A percentile compares a stretch with the other conserved stretches of the same genome.
These are phyloP conservation scores for Andrena praecox DNA, from an alignment of 2,888 invertebrate genomes.

Conservation along the genomic window DNA sequence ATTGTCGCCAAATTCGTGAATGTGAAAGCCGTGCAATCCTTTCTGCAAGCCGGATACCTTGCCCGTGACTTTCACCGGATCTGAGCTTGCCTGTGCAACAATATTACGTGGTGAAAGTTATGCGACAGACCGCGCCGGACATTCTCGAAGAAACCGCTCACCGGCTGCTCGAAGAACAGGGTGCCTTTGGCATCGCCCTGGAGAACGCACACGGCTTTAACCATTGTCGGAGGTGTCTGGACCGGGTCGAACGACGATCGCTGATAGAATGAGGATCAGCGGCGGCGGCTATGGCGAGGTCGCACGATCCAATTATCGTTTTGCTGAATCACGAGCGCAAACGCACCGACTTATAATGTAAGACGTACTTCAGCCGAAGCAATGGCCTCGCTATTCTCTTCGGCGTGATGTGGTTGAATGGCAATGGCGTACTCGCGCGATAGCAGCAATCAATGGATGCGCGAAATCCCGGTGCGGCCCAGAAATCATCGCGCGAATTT, in stretches of 20 bases:
- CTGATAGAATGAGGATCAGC: slow-evolving; percentile 5
- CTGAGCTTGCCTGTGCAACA: slow-evolving; percentile 86
- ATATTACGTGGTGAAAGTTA: slow-evolving; percentile 68
- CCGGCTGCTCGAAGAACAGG: slow-evolving; percentile 88
- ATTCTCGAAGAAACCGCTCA: slow-evolving; percentile 31
- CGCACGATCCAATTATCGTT: slow-evolving; percentile 34
- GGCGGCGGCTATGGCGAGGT: slow-evolving; percentile 2
- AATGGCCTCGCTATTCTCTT: slow-evolving; percentile 36
- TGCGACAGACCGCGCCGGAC: not conserved
- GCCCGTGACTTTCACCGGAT: slow-evolving; percentile 92
- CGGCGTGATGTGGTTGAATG: not conserved
- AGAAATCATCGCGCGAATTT: not conserved
- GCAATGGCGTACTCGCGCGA: slow-evolving; percentile 24
- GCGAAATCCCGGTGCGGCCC: not conserved
- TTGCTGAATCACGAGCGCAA: slow-evolving; percentile 60
- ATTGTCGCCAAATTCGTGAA: slow-evolving; percentile 98
- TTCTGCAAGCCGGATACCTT: slow-evolving; percentile 91
- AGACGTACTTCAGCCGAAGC: slow-evolving; percentile 11
- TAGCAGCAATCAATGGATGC: slow-evolving; percentile 25
- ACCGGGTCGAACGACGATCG: slow-evolving; percentile 6
- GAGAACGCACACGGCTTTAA: slow-evolving; percentile 94
- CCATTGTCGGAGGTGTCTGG: slow-evolving; percentile 77
- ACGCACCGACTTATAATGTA: slow-evolving; percentile 31
- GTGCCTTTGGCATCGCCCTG: slow-evolving; percentile 91
- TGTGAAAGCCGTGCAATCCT: slow-evolving; percentile 95